These are phyloP conservation scores for Drosophila quadrilineata DNA, from an alignment of 1,140 invertebrate species.

Conservation along the genomic window DNA sequence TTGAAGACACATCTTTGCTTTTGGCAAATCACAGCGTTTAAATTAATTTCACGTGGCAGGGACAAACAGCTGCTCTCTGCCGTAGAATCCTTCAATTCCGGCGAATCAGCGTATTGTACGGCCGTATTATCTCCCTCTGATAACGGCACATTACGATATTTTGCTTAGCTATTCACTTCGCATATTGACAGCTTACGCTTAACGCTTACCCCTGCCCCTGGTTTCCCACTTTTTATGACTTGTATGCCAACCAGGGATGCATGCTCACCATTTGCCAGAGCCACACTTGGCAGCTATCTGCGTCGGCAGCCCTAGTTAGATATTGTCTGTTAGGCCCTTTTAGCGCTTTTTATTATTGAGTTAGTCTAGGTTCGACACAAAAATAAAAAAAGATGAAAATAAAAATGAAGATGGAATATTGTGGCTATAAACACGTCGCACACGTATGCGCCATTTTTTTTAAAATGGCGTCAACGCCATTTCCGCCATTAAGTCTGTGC, in stretches of 20 bases:
- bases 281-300: too few relatives aligned
- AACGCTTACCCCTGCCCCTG: too few relatives aligned
- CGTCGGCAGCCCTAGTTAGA: too few relatives aligned
- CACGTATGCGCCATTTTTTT: slow-evolving; percentile 70
- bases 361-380: slow-evolving; percentile 31
- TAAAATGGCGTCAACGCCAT: slow-evolving; percentile 63
- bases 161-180: slow-evolving; percentile 45
- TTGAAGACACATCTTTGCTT: neutral
- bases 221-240: neutral
- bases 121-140: slow-evolving; percentile 47
- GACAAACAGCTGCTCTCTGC: neutral
- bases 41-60: slow-evolving; percentile 62
- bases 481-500: slow-evolving; percentile 47
- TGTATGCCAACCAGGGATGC: neutral
- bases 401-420: too few relatives aligned
- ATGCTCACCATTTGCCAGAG: too few relatives aligned
- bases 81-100: slow-evolving; percentile 30
- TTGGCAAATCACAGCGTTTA: slow-evolving; percentile 50
- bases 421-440: slow-evolving; percentile 71
- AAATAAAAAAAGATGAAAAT: too few relatives aligned
- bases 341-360: too few relatives aligned
- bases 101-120: slow-evolving; percentile 52
- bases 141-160: slow-evolving; percentile 5
- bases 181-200: slow-evolving; percentile 1
- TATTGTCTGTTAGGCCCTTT: too few relatives aligned